Percentiles rank a stretch among this genome's conserved stretches.
Conservation (phyloP, 2,113 vertebrate species). For the Aramus guarauna region DNA sequence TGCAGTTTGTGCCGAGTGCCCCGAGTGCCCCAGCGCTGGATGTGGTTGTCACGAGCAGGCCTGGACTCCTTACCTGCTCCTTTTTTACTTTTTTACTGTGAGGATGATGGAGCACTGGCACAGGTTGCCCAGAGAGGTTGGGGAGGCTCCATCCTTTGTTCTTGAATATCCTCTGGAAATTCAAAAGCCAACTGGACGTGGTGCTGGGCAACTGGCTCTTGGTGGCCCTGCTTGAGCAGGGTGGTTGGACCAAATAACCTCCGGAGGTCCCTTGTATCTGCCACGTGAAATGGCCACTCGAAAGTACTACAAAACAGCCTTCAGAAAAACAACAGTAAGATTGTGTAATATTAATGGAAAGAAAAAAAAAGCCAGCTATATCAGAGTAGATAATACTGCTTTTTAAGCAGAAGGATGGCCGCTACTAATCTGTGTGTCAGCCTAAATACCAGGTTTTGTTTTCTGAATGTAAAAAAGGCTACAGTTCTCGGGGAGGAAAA, state of each 20-base stretch:
- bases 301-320: not conserved
- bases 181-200: not conserved
- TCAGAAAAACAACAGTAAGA: not conserved
- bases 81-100: not conserved
- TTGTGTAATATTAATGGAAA: not conserved
- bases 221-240: not conserved
- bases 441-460: not conserved
- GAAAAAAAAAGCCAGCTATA: not conserved
- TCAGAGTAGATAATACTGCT: not conserved
- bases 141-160: not conserved
- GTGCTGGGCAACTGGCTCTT: not conserved
- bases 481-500: not conserved
- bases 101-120: rapidly evolving
- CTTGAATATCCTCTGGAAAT: not conserved
- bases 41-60: not conserved
- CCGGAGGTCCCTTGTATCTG: not conserved
- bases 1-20: not conserved
- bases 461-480: not conserved
- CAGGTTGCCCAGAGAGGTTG: not conserved
- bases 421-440: not conserved
- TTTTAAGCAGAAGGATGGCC: not conserved
- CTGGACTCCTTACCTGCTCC: not conserved
- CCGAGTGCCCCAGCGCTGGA: no score
- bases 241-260: not conserved
- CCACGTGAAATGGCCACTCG: not conserved